Base-by-base conservation (phyloP, 2,113 vertebrate genomes). In the Hyperoodon ampullatus region DNA sequence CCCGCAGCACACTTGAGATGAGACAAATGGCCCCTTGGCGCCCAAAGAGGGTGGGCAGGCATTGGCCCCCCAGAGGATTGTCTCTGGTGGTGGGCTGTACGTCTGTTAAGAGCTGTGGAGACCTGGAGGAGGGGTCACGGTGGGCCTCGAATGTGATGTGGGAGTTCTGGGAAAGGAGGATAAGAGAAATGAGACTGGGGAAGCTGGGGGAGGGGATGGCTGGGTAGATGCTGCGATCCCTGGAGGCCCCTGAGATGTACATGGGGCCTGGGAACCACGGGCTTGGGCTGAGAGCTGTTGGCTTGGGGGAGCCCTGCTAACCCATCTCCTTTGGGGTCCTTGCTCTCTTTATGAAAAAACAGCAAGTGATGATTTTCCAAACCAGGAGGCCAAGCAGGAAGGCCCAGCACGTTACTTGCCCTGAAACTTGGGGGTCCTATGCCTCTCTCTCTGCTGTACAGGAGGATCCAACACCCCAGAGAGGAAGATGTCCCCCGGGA, bases 341-440 rank as follows among this genome's bases (percentile, higher is more conserved):
- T 94, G 24, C 50, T 78, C 2, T 87, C 14, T 71, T 81, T 93
- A 53, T 47, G 66, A 87, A 95, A 95, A 95, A 88, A 70, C 77
- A 87, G n/a, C 24, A 94, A 84, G 75, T 68, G 28, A 63, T 82
- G 58, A 60, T 88, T 87, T 97, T 93, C 77, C 18, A 87, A 94
- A 55, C 13, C 39, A 78, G 63, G 88, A 93, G 33, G 26, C 80
- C 42, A 84, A 84, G 65, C 70, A 39, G 16, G 33, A 92, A 88
- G 16, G 24, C 60, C 33, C n/a, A 74, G 23, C 5, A 1, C 63
- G 11, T 55, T 71, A 23, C 44, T 93, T 68, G 33, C 82, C 50
- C 55, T 82, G 72, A 91, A 85, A 90, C 28, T 18, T 66, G 9
- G 21, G 15, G 7, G 13, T 82, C 47, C 5, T 12, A 1, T 88